Percentiles rank a stretch among this genome's conserved stretches.
Conservation (phyloP, 2,888 invertebrate species). For the Antheraea assamensis region DNA sequence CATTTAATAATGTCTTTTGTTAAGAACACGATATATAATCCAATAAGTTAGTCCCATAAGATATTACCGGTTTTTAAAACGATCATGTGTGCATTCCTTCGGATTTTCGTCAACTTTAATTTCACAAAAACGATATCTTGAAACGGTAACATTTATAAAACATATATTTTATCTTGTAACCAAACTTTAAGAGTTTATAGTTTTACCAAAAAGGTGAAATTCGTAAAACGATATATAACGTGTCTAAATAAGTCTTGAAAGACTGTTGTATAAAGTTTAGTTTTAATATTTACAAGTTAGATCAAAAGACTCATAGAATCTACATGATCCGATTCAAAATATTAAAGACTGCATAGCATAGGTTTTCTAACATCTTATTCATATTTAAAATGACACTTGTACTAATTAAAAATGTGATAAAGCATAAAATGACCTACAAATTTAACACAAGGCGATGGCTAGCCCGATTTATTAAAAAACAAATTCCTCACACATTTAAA, state of each 20-base stretch:
- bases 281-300: too few species aligned
- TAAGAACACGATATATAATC: neutral
- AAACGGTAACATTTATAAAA: neutral
- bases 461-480: too few species aligned
- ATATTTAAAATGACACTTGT: too few species aligned
- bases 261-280: too few species aligned
- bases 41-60: neutral
- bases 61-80: neutral
- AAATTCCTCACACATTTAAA: neutral
- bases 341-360: too few species aligned
- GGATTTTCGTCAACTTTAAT: neutral
- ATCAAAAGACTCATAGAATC: too few species aligned
- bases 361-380: too few species aligned
- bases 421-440: too few species aligned
- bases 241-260: too few species aligned
- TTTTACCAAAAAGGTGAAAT: neutral
- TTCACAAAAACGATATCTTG: neutral
- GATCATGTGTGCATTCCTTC: neutral
- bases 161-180: neutral
- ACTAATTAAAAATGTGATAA: too few species aligned
- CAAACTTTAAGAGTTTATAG: neutral
- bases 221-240: neutral
- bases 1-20: neutral
- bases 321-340: too few species aligned
- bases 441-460: too few species aligned